Evolutionary conservation across 1,140 invertebrate species (phyloP), one percentile per base, ranked within the genome.

Genomic region (Odontomachus brunneus): DNA sequence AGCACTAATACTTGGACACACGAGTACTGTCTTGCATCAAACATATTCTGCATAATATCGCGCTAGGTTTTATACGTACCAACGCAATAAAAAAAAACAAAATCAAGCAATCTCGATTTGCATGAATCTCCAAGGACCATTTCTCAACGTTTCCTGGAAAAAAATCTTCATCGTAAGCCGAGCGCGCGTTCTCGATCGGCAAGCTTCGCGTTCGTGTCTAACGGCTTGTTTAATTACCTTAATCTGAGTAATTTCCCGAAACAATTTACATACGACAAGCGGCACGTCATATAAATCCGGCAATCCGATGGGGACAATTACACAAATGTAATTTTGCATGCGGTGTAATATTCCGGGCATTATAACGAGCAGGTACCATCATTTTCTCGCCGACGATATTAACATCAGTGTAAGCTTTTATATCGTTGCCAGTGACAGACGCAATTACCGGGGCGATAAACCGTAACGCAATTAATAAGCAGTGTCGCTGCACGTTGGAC

Each of bases 361-460:
- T 66, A 73, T 38, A 38, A 59, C 62, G 67, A 48, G 9, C 29
- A 29, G 26, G 51, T 24, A 22, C 33, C 65, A 57, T 84, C 84
- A 87, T 87, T 87, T 80, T 67, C 85, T 38, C 73, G n/a, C 82
- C 66, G 59, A 80, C 76, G 80, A 60, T 71, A 65, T 87, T 88
- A 88, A 84, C 80, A 73, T 85, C 55, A 14, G 76, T 67, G 62
- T 63, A 49, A 74, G 59, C 83, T 67, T 74, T 71, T 83, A 75
- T 85, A 65, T 65, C 33, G 62, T 72, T 72, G 65, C 44, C 48
- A 66, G 51, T 72, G 67, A 59, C 74, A 73, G 80, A 62, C 74
- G 63, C 67, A 86, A 86, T 89, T 88, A 88, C 67, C 53, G 51
- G 84, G 84, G 88, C 75, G 88, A 89, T 88, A 89, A 88, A 88